phyloP scores from a whole-genome alignment of 2,113 vertebrate species.

The Apodemus sylvaticus region DNA sequence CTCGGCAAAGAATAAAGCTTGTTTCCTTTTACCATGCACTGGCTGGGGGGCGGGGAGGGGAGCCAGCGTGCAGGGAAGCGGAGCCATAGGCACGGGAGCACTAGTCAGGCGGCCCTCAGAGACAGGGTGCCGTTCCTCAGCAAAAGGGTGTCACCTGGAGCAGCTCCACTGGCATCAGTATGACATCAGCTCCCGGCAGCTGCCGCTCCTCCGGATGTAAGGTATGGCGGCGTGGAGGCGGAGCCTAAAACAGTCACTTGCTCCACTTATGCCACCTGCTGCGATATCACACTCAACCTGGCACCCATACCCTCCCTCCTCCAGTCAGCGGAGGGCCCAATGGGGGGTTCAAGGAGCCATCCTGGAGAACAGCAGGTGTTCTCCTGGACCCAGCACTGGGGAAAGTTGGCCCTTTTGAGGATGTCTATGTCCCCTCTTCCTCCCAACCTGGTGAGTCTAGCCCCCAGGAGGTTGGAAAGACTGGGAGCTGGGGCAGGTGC shows the following conservation, averaged over 20 bases:
- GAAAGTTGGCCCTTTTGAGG: not conserved
- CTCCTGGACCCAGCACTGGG: not conserved
- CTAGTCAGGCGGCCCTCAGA: rapidly evolving
- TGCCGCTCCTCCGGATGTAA: not conserved
- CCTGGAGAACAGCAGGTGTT: not conserved
- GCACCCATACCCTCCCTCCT: rapidly evolving
- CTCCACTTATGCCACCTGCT: not conserved
- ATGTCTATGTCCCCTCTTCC: not conserved
- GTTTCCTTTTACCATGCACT: not conserved
- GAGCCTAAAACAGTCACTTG: conserved; percentile 34
- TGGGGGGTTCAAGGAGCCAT: not conserved
- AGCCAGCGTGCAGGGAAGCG: not conserved
- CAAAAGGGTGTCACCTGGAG: not conserved
- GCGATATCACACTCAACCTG: not conserved
- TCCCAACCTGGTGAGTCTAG: not conserved
- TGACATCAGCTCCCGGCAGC: not conserved
- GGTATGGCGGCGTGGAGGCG: not conserved
- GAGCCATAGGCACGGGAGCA: rapidly evolving
- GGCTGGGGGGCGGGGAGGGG: too few species aligned
- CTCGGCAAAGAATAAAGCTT: not conserved
- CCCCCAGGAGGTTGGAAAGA: not conserved
- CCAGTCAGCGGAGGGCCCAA: rapidly evolving
- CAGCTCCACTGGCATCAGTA: not conserved
- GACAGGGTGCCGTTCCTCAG: not conserved
- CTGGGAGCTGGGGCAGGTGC: not conserved